phyloP scores from a whole-genome alignment of 2,113 vertebrate genomes.

The Megaptera novaeangliae region DNA sequence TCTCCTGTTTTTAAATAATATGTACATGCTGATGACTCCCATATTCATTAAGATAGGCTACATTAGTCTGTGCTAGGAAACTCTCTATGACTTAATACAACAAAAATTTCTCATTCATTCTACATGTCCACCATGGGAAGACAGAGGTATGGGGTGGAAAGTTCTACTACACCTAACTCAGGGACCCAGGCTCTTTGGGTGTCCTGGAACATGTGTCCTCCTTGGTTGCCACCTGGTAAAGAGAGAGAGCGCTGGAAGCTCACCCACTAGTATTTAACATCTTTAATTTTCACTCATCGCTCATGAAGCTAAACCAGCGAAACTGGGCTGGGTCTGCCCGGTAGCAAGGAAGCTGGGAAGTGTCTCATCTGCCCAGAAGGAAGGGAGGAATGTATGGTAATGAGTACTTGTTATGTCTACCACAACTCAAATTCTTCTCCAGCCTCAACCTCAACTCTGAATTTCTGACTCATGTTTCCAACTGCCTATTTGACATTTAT shows the following conservation, averaged over 20 bases:
- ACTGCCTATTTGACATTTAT: conserved; percentile 11
- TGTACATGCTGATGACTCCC: neutral
- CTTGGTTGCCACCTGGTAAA: neutral
- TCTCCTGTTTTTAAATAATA: neutral
- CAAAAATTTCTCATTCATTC: neutral
- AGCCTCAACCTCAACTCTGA: conserved; percentile 42
- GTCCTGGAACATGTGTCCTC: neutral
- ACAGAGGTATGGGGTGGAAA: neutral
- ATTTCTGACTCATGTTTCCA: conserved; percentile 48
- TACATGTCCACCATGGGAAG: neutral
- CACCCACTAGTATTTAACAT: neutral
- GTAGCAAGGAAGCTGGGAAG: neutral
- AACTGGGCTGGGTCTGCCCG: neutral
- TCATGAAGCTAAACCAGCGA: neutral
- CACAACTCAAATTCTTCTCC: conserved; percentile 1
- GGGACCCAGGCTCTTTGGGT: neutral
- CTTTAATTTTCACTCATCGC: neutral
- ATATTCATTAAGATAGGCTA: neutral
- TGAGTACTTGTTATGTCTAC: neutral
- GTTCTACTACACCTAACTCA: neutral
- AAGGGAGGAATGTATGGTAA: neutral
- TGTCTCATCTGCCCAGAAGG: neutral
- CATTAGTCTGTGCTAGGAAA: neutral
- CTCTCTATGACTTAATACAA: neutral
- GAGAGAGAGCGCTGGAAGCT: neutral